Base-by-base conservation (phyloP, 2,797 vertebrate species). In the Cryptoprocta ferox region DNA sequence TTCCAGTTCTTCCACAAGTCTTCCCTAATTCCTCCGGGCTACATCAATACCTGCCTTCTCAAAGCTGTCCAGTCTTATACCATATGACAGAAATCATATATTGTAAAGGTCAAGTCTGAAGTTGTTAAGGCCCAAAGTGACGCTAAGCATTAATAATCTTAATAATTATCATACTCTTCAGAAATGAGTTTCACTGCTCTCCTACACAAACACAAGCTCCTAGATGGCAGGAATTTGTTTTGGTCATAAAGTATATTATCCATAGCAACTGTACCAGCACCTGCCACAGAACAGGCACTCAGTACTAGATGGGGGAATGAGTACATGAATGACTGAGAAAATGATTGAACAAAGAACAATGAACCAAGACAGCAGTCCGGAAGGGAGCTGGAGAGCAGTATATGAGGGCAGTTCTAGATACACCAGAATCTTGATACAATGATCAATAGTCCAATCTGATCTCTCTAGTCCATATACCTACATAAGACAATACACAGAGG, bases 31-130 rank as follows among this genome's bases (percentile, higher is more conserved):
- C 81, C 10, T 59, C 32, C 10, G 13, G 53, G 2, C n/a, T 85
- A 9, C 9, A 45, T 59, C 61, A 90, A 96, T 94, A 21, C 10
- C 35, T 18, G 18, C 13, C 42, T 89, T 45, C 42, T 21, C 37
- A 61, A 86, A 91, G 45, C 12, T 50, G 15, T 59, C 30, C 32
- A 48, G 9, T 66, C 42, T 83, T 84, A 66, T 4, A 76, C 8
- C 35, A 92, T 37, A 42, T 26, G 6, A 95, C 94, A 81, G 50
- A 94, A 50, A 76, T 50, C 61, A 87, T 45, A 45, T 61, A 76
- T 30, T 45, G 7, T n/a, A 94, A 82, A 95, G 78, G 70, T 92
- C 76, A 96, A 35, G 18, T 45, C 50, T 93, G 65, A 71, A 42
- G 83, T 11, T 75, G 10, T 48, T 75, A 92, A 94, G 56, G 37